Evolutionary conservation across 2,797 vertebrate genomes (phyloP).

Genomic region (Poeciliopsis infans): DNA sequence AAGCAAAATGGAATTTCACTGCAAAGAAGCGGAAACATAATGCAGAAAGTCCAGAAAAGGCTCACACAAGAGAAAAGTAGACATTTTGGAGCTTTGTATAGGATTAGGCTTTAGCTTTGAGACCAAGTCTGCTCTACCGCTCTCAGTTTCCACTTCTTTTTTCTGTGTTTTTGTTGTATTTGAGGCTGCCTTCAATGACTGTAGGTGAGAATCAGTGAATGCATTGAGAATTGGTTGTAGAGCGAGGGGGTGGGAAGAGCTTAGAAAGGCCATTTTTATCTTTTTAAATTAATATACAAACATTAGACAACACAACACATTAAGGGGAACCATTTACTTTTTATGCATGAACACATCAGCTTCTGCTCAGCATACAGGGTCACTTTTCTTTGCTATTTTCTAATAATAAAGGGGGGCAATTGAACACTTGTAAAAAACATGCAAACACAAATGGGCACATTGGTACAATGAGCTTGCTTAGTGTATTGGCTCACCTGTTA

Average conservation of each 20-base stretch:
- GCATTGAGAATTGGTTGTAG: conserved; percentile 45
- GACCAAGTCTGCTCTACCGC: conserved; percentile 47
- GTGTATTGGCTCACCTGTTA: conserved; percentile 12
- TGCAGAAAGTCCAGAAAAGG: conserved; percentile 18
- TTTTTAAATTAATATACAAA: conserved; percentile 23
- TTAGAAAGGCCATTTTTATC: conserved; percentile 36
- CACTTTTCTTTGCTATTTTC: conserved; percentile 22
- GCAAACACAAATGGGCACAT: conserved; percentile 27
- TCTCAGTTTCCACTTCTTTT: conserved; percentile 41
- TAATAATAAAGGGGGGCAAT: neutral
- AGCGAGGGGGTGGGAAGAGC: conserved; percentile 11
- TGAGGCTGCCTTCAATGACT: conserved; percentile 48
- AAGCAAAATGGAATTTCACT: conserved; percentile 23
- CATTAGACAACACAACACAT: conserved; percentile 35
- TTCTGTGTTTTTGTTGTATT: conserved; percentile 53
- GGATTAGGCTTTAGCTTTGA: conserved; percentile 53
- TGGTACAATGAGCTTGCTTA: conserved; percentile 8
- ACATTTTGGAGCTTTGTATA: conserved; percentile 39
- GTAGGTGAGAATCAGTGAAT: conserved; percentile 45
- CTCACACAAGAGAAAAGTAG: conserved; percentile 28
- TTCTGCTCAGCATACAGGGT: conserved; percentile 21
- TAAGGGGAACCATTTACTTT: conserved; percentile 32
- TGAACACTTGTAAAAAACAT: conserved; percentile 5
- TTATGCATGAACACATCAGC: conserved; percentile 23
- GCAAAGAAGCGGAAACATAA: conserved; percentile 20